Evolutionary conservation across 2,888 invertebrate genomes (phyloP).

Genomic region (Myopa testacea): DNA sequence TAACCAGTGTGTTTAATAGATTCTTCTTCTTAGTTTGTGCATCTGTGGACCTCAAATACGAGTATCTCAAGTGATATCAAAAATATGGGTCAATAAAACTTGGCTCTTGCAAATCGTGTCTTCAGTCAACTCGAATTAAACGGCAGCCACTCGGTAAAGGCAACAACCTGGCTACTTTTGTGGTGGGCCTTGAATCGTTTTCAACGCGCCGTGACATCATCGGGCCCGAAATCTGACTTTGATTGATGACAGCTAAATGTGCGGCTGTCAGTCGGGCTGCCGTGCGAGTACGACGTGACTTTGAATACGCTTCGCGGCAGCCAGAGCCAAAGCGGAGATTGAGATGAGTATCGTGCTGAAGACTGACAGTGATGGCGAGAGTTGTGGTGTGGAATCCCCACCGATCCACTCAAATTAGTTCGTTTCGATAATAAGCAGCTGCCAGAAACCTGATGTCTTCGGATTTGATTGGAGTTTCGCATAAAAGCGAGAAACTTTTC

Average conservation of each 20-base stretch:
- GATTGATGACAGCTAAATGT: conserved; percentile 34
- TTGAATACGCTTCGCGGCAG: background rate
- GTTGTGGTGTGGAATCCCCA: conserved; percentile 20
- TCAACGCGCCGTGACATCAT: conserved; percentile 30
- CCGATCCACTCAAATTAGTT: conserved; percentile 7
- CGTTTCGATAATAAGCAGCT: conserved; percentile 10
- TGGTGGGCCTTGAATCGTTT: background rate
- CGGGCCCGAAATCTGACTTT: conserved; percentile 24
- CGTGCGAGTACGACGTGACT: background rate
- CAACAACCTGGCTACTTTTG: conserved; percentile 2
- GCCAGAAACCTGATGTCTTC: background rate
- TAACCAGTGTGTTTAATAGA: too few relatives aligned
- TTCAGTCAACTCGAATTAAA: background rate
- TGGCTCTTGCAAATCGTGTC: too few relatives aligned
- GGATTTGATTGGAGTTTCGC: too few relatives aligned
- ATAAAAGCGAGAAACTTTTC: too few relatives aligned
- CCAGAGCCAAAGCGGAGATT: background rate
- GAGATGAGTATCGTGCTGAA: background rate
- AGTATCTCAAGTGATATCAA: background rate
- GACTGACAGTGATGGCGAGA: background rate
- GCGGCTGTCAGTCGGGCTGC: conserved; percentile 3
- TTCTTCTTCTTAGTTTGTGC: too few relatives aligned
- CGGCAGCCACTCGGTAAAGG: background rate
- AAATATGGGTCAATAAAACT: background rate
- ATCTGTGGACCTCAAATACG: background rate